Percentiles rank a stretch among this genome's conserved stretches.
phyloP scores from a whole-genome alignment of 1,140 invertebrate genomes.

The Latrodectus geometricus region DNA sequence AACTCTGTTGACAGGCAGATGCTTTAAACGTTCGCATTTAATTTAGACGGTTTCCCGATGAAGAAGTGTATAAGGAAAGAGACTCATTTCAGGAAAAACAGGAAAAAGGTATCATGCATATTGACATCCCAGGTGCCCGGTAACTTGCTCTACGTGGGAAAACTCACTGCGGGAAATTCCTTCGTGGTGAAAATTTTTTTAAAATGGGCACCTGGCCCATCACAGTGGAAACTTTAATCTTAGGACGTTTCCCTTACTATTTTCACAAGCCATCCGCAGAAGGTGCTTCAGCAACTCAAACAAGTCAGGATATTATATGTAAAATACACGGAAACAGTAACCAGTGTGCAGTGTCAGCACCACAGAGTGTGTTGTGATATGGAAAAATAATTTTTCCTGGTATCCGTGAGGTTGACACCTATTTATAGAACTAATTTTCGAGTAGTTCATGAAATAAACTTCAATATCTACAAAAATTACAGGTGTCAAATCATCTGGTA shows the following conservation, averaged over 20 bases:
- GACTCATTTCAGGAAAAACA: slow-evolving; percentile 40
- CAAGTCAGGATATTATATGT: not conserved
- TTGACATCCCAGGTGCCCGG: slow-evolving; percentile 44
- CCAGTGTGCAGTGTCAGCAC: not conserved
- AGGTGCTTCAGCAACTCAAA: not conserved
- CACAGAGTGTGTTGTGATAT: no score
- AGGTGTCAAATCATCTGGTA: no score
- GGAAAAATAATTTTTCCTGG: no score
- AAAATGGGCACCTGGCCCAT: slow-evolving; percentile 16
- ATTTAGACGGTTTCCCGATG: not conserved
- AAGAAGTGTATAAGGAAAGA: not conserved
- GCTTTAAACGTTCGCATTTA: slow-evolving; percentile 3
- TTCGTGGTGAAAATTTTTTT: slow-evolving; percentile 9
- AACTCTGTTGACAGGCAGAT: slow-evolving; percentile 9
- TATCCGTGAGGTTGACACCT: no score
- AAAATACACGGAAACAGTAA: slow-evolving; percentile 16
- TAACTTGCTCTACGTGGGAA: slow-evolving; percentile 4
- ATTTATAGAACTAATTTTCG: no score
- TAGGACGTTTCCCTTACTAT: slow-evolving; percentile 2
- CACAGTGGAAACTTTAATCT: not conserved
- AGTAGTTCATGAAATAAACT: no score
- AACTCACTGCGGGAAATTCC: slow-evolving; percentile 14
- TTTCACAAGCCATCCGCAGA: not conserved
- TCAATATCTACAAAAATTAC: no score
- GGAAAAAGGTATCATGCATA: slow-evolving; percentile 42